Evolutionary conservation across 2,113 vertebrate species (phyloP), one percentile per base, ranked within the genome.

Genomic region (Bagarius yarrelli): DNA sequence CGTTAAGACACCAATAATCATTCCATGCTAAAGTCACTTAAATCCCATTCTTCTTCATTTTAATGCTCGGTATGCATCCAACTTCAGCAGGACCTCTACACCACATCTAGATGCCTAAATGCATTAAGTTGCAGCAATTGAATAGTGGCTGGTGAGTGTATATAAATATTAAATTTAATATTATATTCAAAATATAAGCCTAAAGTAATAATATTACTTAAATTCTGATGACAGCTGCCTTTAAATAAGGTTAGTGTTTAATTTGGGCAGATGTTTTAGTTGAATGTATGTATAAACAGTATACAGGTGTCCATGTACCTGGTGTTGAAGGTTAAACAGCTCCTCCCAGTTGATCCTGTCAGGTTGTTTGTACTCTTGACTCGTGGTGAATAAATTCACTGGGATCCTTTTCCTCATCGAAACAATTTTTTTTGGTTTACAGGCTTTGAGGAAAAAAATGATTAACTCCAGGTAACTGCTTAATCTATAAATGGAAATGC

Each of bases 271-370:
- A 36, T 9, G 4, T 11, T 2, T 44, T 8, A 36, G 12, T 8
- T 23, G 36, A 30, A 66, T 70, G 56, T 8, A 34, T 21, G 53
- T 63, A 32, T 3, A 53, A 57, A 30, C 52, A 53, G 36, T 25
- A 85, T 1, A 61, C 14, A 27, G 27, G 55, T 8, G 13, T 50
- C 19, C 16, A 16, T 55, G 80, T 74, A 95, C 94, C 74, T 89
- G 74, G 34, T 89, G 88, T 69, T 95, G 95, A 50, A 94, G 88
- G n/a, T 79, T 47, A 85, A 93, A 94, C 76, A 95, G 89, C 30
- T 86, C 50, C 1, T 40, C 36, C 91, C 89, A 94, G 1, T 81
- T 83, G 40, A 59, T 25, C 18, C 11, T 30, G 30, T 44, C 63
- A 72, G 12, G 34, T 52, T 5, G 14, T 32, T 19, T 64, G 32